Evolutionary conservation across 2,888 invertebrate species (phyloP).

Genomic region (Thymelicus sylvestris): DNA sequence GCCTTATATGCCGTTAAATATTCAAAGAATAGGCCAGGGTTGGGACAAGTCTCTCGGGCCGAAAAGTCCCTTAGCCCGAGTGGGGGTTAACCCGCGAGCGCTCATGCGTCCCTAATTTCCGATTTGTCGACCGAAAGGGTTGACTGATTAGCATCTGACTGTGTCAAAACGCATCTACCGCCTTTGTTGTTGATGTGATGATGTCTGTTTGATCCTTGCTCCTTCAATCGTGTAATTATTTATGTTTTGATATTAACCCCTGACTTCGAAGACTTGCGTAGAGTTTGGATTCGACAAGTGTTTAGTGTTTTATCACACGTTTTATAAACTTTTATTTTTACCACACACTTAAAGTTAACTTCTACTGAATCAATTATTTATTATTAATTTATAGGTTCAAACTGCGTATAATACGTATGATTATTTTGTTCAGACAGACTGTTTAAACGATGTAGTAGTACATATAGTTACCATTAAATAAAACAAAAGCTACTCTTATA

Average conservation of each 20-base stretch:
- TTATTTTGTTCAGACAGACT: too few species aligned
- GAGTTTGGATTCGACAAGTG: background rate
- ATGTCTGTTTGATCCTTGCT: conserved; percentile 58
- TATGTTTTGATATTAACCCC: conserved; percentile 35
- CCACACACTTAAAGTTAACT: too few species aligned
- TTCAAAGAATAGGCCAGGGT: conserved; percentile 78
- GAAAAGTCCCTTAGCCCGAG: conserved; percentile 57
- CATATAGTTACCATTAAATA: too few species aligned
- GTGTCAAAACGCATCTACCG: conserved; percentile 71
- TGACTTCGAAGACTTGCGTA: conserved; percentile 20
- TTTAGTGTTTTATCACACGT: background rate
- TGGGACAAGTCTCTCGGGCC: conserved; percentile 65
- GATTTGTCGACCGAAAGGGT: conserved; percentile 83
- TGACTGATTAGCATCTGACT: conserved; percentile 83
- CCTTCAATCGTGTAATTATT: conserved; percentile 39
- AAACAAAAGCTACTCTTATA: too few species aligned
- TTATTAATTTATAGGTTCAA: too few species aligned
- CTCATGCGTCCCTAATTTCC: conserved; percentile 83
- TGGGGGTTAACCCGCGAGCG: conserved; percentile 75
- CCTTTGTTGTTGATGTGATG: conserved; percentile 65
- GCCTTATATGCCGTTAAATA: conserved; percentile 74
- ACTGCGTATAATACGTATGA: too few species aligned
- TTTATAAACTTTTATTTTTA: background rate
- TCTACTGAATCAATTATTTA: too few species aligned
- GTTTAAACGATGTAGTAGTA: too few species aligned